Base-by-base conservation (phyloP, 1,140 invertebrate genomes). In the Portunus trituberculatus region DNA sequence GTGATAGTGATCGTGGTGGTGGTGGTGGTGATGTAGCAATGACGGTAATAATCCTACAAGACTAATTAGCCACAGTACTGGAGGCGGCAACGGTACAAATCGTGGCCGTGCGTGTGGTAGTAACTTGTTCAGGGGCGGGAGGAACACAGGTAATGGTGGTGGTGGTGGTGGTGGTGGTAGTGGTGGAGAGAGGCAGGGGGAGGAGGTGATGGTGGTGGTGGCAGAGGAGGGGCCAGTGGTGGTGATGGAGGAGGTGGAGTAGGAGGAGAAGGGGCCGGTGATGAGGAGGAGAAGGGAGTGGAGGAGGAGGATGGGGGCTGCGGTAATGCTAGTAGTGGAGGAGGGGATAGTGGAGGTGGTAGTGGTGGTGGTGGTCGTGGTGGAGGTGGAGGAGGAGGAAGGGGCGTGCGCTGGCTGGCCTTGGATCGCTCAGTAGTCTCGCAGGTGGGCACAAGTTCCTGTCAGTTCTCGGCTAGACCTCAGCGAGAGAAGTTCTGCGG, bases 381-480 rank as follows among this genome's bases (percentile, higher is more conserved):
- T 39, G 84, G 83, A 4, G 83, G 14, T 8, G 84, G 84, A 32
- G 84, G 84, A 20, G 76, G 28, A 16, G 84, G 84, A 28, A 20
- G 29, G 84, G 84, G 84, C 29, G 84, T 76, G 84, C 39, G 14
- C 29, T 28, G 39, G 84, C 84, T 87, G 84, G 84, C 84, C 84
- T 87, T 87, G 84, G 84, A 20, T 4, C 7, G 31, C 84, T 32
- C 12, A 16, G 31, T 32, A 46, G 84, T 32, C 14, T n/a, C 14
- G 84, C 83, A 12, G 84, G 39, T 32, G 84, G 39, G 84, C 84
- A 87, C 31, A 10, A 25, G 39, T 76, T n/a, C 67, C 31, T 87
- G 84, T 87, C 84, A 87, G 84, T 87, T 87, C 84, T 32, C 84
- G 16, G 84, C 14, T 46, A 87, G 84, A 87, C 84, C 31, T 87